phyloP scores from a whole-genome alignment of 2,113 vertebrate genomes.

The Carettochelys insculpta region DNA sequence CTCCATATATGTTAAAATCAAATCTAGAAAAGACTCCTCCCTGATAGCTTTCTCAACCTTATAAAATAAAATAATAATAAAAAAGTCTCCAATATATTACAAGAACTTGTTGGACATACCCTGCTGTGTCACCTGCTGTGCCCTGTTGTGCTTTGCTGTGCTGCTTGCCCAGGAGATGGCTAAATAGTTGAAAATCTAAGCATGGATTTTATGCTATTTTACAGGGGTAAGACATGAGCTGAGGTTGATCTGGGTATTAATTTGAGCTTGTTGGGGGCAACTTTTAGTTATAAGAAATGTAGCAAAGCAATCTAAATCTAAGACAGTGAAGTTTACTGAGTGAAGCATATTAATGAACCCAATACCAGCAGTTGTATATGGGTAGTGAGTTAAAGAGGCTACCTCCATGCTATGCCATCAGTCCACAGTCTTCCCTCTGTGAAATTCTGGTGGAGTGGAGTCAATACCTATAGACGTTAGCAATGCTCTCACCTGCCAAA shows the following conservation, averaged over 20 bases:
- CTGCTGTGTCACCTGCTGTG: too few species aligned
- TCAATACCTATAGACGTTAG: neutral
- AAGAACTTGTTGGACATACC: too few species aligned
- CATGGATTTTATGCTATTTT: too few species aligned
- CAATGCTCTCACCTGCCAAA: neutral
- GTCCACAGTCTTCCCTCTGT: neutral
- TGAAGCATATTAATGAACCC: neutral
- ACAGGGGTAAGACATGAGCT: neutral
- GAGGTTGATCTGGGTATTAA: neutral
- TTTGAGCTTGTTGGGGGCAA: neutral
- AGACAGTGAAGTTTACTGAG: neutral
- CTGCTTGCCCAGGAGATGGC: too few species aligned
- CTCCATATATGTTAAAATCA: too few species aligned
- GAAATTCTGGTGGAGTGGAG: neutral
- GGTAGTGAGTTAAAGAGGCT: neutral
- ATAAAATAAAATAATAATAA: too few species aligned
- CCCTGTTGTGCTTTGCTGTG: too few species aligned
- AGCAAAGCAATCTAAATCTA: neutral
- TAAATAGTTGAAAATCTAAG: too few species aligned
- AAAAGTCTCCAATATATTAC: too few species aligned
- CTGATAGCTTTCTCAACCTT: too few species aligned
- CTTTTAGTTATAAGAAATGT: neutral
- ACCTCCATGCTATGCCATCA: neutral
- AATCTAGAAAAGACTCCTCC: too few species aligned
- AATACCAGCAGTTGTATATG: neutral